phyloP scores from a whole-genome alignment of 2,888 invertebrate species.

The Eledone cirrhosa region DNA sequence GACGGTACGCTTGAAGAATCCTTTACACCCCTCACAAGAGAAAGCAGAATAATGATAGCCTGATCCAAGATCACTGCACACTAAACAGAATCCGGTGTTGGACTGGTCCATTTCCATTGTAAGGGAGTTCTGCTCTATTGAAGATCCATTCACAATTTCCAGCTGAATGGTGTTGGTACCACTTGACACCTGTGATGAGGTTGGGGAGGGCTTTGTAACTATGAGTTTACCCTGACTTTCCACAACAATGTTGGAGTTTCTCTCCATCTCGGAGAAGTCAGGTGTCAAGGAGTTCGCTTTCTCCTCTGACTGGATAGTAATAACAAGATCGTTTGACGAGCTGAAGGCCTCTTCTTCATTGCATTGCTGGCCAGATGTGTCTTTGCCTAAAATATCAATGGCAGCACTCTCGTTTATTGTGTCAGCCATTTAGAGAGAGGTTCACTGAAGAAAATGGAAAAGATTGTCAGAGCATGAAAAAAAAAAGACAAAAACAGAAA shows the following conservation, averaged over 20 bases:
- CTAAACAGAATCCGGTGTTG: constrained; percentile 47
- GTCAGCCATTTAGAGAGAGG: no score
- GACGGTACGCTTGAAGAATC: constrained; percentile 66
- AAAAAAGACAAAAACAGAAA: no score
- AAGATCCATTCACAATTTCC: constrained; percentile 20
- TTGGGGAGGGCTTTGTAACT: constrained; percentile 5
- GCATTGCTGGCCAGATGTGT: no score
- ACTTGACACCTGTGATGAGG: neutral
- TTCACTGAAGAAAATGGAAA: no score
- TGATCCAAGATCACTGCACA: constrained; percentile 64
- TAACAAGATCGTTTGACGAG: no score
- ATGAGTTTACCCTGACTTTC: constrained; percentile 23
- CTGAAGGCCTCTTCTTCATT: no score
- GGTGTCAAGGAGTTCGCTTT: no score
- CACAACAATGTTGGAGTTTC: neutral
- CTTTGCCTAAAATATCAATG: no score
- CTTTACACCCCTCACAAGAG: constrained; percentile 67
- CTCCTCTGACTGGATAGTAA: no score
- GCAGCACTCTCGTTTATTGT: no score
- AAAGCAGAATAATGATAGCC: constrained; percentile 66
- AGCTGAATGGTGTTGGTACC: constrained; percentile 1
- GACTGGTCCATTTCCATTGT: constrained; percentile 4
- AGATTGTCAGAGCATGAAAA: no score
- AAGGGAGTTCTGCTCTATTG: neutral
- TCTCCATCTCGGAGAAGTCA: neutral